phyloP scores from a whole-genome alignment of 2,113 vertebrate species.

The Atherinomorus stipes region DNA sequence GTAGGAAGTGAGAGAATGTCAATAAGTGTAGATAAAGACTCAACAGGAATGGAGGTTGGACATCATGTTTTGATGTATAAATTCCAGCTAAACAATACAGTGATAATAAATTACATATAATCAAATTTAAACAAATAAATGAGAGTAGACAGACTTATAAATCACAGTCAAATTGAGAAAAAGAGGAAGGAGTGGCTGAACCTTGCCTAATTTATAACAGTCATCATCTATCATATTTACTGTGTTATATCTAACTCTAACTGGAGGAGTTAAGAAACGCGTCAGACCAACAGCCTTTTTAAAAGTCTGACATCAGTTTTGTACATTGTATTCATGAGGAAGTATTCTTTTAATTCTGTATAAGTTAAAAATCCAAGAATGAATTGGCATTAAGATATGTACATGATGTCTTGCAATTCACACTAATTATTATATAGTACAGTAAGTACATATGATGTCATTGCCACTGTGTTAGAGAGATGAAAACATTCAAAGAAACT shows the following conservation, averaged over 20 bases:
- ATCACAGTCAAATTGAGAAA: not conserved
- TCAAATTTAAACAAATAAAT: not conserved
- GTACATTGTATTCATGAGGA: not conserved
- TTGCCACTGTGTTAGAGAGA: too few species aligned
- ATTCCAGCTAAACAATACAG: constrained; percentile 13
- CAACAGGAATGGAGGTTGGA: not conserved
- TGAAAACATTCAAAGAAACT: too few species aligned
- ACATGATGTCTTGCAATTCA: too few species aligned
- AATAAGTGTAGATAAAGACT: constrained; percentile 23
- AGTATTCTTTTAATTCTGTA: not conserved
- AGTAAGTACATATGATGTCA: too few species aligned
- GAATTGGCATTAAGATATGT: too few species aligned
- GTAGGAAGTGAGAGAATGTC: not conserved
- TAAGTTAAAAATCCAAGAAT: too few species aligned
- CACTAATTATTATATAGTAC: too few species aligned
- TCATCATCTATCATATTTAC: not conserved
- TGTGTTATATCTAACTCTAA: not conserved
- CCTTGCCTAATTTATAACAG: not conserved
- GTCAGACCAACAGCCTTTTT: not conserved
- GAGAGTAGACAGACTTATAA: not conserved
- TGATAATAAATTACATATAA: not conserved
- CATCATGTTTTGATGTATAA: not conserved
- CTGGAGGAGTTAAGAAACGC: too few species aligned
- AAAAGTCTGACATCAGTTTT: not conserved
- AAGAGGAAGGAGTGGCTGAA: not conserved